phyloP scores from a whole-genome alignment of 2,113 vertebrate genomes.

The Seriola quinqueradiata region DNA sequence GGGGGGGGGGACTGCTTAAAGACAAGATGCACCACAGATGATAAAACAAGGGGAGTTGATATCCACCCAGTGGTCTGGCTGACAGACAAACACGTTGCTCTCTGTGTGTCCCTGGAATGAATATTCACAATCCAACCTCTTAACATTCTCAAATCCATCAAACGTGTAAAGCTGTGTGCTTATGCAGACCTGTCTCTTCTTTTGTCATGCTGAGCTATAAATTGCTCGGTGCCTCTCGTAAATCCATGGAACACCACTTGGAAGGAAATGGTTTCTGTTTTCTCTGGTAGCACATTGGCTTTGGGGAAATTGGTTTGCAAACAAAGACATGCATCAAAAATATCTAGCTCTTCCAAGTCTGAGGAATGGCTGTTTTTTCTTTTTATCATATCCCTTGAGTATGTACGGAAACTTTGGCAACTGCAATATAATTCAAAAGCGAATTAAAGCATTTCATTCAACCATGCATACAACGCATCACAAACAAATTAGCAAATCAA shows the following conservation, averaged over 20 bases:
- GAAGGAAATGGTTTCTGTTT: constrained; percentile 73
- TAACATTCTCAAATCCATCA: constrained; percentile 62
- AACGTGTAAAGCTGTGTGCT: constrained; percentile 58
- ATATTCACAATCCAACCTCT: constrained; percentile 65
- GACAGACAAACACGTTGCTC: constrained; percentile 31
- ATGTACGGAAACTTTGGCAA: constrained; percentile 21
- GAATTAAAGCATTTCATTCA: not conserved
- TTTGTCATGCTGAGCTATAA: constrained; percentile 63
- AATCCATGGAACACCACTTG: constrained; percentile 71
- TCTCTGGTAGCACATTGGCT: constrained; percentile 66
- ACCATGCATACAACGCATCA: not conserved
- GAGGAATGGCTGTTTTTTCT: constrained; percentile 51
- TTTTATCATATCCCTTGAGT: constrained; percentile 50
- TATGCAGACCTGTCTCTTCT: constrained; percentile 51
- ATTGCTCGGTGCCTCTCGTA: constrained; percentile 62
- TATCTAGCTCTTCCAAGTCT: constrained; percentile 58
- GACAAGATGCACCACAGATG: constrained; percentile 58
- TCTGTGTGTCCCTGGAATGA: constrained; percentile 42
- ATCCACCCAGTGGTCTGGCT: constrained; percentile 48
- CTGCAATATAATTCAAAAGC: constrained; percentile 19
- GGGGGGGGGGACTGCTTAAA: constrained; percentile 43
- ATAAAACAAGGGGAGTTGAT: constrained; percentile 63
- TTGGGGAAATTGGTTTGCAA: constrained; percentile 79
- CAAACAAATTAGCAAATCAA: constrained; percentile 38
- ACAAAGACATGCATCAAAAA: constrained; percentile 77